Evolutionary conservation across 2,888 invertebrate species (phyloP), one percentile per base, ranked within the genome.

Genomic region (Drosophila austrosaltans): DNA sequence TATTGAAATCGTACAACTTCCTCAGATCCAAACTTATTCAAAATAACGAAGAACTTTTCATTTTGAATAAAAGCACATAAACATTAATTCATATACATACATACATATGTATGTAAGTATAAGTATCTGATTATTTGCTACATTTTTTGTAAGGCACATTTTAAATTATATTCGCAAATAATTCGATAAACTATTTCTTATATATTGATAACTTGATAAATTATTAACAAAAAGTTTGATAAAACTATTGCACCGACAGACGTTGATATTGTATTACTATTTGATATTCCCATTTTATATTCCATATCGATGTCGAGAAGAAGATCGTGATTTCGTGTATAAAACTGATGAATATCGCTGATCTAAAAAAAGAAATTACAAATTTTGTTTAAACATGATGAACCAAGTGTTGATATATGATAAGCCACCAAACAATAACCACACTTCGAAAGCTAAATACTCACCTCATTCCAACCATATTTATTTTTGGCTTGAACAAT

Each of bases 401-500:
- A 16, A 16, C 16, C 16, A 16, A 16, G 16, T 16, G 16, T 16
- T 16, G 16, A 16, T 16, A 16, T 16, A 16, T 16, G 16, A 16
- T 16, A 16, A 16, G 16, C 16, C 16, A 16, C 16, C 16, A 16
- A 16, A 16, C 16, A 16, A 16, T 16, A 16, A 16, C 16, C 16
- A 16, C 16, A 16, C 1, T 16, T 16, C 16, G 16, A 16, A 16
- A 16, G 16, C 16, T 16, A 16, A 16, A n/a, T 44, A 62, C 80
- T 82, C 78, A 94, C 94, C 93, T 95, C 95, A 84, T 95, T 95
- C 95, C 95, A 95, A 0, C 96, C 96, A 77, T 95, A 95, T 92
- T 95, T 93, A 91, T 96, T 96, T 93, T 95, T 95, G 59, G 95
- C 95, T 88, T 95, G 95, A 58, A 96, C 95, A 70, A 95, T 95